These are phyloP conservation scores for Platysteira castanea DNA, from an alignment of 2,113 vertebrate genomes.

Conservation along the genomic window DNA sequence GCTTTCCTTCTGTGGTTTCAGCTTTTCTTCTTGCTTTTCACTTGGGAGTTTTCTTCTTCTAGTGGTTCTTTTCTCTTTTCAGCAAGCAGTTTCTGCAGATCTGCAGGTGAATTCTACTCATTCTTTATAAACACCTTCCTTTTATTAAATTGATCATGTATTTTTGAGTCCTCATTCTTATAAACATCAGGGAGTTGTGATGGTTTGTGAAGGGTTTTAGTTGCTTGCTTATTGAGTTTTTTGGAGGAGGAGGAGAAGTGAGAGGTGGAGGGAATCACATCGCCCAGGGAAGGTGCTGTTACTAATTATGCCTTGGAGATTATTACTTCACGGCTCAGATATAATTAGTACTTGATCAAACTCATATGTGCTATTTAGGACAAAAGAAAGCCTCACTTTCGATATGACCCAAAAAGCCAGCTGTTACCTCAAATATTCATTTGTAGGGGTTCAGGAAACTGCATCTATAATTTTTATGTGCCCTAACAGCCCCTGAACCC, in stretches of 20 bases:
- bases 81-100: neutral
- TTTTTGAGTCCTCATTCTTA: neutral
- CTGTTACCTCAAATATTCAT: neutral
- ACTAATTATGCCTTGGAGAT: neutral
- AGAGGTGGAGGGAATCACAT: neutral
- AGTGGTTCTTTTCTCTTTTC: neutral
- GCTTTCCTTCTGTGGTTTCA: neutral
- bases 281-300: neutral
- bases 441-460: neutral
- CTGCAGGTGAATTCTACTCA: neutral
- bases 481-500: neutral
- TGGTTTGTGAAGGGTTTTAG: neutral
- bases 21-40: neutral
- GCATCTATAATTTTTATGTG: neutral
- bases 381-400: neutral
- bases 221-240: neutral
- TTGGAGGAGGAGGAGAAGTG: neutral
- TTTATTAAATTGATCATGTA: neutral
- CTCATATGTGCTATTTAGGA: neutral
- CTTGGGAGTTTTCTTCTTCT: neutral
- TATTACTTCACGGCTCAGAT: neutral
- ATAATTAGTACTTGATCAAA: neutral
- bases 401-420: neutral
- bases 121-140: neutral
- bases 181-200: neutral